Base-by-base conservation (phyloP, 2,888 invertebrate species). In the Exocentrus adspersus region DNA sequence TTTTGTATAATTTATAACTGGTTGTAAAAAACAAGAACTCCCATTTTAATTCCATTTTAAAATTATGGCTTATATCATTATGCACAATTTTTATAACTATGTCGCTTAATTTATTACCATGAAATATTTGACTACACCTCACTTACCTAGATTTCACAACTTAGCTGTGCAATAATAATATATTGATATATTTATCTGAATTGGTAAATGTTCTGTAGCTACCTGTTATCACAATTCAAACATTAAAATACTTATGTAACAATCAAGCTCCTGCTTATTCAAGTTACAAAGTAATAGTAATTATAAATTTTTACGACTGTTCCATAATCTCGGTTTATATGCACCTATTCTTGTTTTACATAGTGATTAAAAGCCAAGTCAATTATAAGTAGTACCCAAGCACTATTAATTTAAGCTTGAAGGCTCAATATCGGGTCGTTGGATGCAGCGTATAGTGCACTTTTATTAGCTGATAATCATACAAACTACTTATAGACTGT, bases 401-500 rank as follows among this genome's bases (percentile, higher is more conserved):
- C n/a, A n/a, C n/a, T 37, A 37, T 37, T 14, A 37, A 3, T 37
- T 37, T 37, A 37, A 12, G n/a, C 37, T n/a, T 12, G 12, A 14
- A 37, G 12, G 37, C 37, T 37, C 14, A n/a, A 37, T 37, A n/a
- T 37, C 12, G 2, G 14, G 12, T 5, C n/a, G 37, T 5, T 9
- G 2, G 37, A 37, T 12, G n/a, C 48, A 14, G 48, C 28, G n/a
- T n/a, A n/a, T n/a, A n/a, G n/a, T 16, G 10, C 16, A 28, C 48
- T 37, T 0, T 14, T 48, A 16, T 48, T 48, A 10, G 7, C 28
- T 28, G 16, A 52, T 20, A 52, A 52, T 14, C 53, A 41, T 14
- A 21, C 20, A 53, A 53, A 14, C 16, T 20, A 53, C n/a, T 53
- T 41, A 53, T 53, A n/a, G n/a, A n/a, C n/a, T 42, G 53, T 16